A percentile compares a stretch with the other conserved stretches of the same genome.
These are phyloP conservation scores for Mechanitis mazaeus DNA, from an alignment of 2,888 invertebrate genomes.

Conservation along the genomic window DNA sequence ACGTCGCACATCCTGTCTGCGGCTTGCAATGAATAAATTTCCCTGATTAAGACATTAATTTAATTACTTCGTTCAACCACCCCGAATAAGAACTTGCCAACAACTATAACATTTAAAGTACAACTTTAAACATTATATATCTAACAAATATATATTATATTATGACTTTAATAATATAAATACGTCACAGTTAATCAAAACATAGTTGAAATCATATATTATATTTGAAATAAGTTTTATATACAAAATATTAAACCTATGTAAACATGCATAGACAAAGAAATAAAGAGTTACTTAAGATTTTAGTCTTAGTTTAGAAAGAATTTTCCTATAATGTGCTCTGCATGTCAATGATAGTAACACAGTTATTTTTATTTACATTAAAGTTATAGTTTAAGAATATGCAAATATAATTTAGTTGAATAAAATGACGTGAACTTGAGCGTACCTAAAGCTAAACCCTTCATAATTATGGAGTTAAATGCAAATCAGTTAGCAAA, in stretches of 20 bases:
- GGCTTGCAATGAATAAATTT: slow-evolving; percentile 51
- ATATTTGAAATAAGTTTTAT: too few species aligned
- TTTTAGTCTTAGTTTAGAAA: too few species aligned
- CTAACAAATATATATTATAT: too few species aligned
- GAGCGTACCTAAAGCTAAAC: slow-evolving; percentile 28
- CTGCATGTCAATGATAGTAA: too few species aligned
- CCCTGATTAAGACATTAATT: slow-evolving; percentile 55
- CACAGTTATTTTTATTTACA: background rate
- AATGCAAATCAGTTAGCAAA: slow-evolving; percentile 58
- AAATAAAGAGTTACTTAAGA: too few species aligned
- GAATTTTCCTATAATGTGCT: too few species aligned
- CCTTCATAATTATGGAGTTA: slow-evolving; percentile 37
- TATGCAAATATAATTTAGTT: slow-evolving; percentile 25
- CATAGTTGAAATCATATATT: too few species aligned
- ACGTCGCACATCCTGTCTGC: slow-evolving; percentile 29
- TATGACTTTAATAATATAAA: too few species aligned
- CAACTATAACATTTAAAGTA: slow-evolving; percentile 12
- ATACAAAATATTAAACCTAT: too few species aligned
- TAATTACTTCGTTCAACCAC: slow-evolving; percentile 39
- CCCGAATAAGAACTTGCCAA: slow-evolving; percentile 22
- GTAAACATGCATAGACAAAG: too few species aligned
- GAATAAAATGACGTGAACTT: slow-evolving; percentile 22
- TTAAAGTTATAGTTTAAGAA: slow-evolving; percentile 14
- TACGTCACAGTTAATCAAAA: too few species aligned
- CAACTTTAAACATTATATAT: too few species aligned